phyloP scores from a whole-genome alignment of 2,113 vertebrate species.

The Pelecanus crispus region DNA sequence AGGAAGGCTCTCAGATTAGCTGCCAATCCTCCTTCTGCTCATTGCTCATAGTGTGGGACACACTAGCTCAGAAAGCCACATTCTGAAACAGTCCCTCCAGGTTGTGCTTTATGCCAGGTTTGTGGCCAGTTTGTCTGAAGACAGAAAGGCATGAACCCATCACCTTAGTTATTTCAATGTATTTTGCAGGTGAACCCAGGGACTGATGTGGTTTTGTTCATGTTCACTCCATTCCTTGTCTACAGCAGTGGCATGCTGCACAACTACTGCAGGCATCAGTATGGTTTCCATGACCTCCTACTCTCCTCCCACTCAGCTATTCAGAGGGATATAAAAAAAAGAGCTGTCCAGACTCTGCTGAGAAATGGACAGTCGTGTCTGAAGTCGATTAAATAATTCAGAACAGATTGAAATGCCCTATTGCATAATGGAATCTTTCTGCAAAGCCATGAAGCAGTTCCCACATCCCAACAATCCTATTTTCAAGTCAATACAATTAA shows the following conservation, averaged over 20 bases:
- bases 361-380: not conserved
- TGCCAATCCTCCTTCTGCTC: not conserved
- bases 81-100: not conserved
- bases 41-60: not conserved
- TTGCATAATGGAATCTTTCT: slow-evolving; percentile 15
- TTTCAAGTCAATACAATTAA: not conserved
- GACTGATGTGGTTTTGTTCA: not conserved
- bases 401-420: not conserved
- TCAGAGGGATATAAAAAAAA: not conserved
- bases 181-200: not conserved
- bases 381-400: slow-evolving; percentile 27
- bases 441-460: not conserved
- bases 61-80: rapidly evolving
- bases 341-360: not conserved
- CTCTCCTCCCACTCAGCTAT: not conserved
- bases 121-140: not conserved
- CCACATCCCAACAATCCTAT: not conserved
- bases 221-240: not conserved
- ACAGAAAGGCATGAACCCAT: not conserved
- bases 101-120: not conserved
- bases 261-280: not conserved
- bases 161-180: not conserved
- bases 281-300: not conserved
- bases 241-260: not conserved
- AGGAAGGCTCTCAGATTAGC: not conserved